phyloP scores from a whole-genome alignment of 2,888 invertebrate genomes.

The Sericinus montela region DNA sequence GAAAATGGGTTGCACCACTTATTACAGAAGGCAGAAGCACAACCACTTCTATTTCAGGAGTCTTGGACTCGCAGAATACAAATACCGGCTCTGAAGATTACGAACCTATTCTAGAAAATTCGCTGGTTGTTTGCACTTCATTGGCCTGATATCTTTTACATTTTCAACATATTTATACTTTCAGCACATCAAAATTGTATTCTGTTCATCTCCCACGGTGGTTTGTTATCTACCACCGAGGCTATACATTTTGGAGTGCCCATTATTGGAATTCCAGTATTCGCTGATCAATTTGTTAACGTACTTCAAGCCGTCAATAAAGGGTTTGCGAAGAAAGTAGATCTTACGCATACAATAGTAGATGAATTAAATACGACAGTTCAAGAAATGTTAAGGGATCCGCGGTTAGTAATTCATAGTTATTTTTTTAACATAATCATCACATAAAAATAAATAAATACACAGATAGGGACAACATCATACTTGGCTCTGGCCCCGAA shows the following conservation, averaged over 20 bases:
- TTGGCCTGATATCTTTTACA: too few relatives aligned
- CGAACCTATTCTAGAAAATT: too few relatives aligned
- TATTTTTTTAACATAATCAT: too few relatives aligned
- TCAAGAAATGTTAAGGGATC: conserved; percentile 32
- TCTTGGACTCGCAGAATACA: too few relatives aligned
- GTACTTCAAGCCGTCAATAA: conserved; percentile 38
- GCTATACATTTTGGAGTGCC: conserved; percentile 40
- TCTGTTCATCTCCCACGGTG: conserved; percentile 42
- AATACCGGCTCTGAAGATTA: too few relatives aligned
- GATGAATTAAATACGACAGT: conserved; percentile 39
- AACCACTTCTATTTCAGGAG: too few relatives aligned
- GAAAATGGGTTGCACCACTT: too few relatives aligned
- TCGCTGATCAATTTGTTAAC: conserved; percentile 51
- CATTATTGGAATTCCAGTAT: conserved; percentile 42
- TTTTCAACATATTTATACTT: not conserved
- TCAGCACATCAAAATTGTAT: conserved; percentile 40
- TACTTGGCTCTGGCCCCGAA: too few relatives aligned
- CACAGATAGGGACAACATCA: too few relatives aligned
- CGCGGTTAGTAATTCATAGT: conserved; percentile 27
- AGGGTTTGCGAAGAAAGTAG: conserved; percentile 41
- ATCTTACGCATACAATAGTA: conserved; percentile 33
- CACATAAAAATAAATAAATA: too few relatives aligned
- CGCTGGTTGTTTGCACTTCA: too few relatives aligned
- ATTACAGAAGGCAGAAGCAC: too few relatives aligned
- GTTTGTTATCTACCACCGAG: conserved; percentile 40